Conservation (phyloP, 2,797 vertebrate genomes). For the Novumbra hubbsi region DNA sequence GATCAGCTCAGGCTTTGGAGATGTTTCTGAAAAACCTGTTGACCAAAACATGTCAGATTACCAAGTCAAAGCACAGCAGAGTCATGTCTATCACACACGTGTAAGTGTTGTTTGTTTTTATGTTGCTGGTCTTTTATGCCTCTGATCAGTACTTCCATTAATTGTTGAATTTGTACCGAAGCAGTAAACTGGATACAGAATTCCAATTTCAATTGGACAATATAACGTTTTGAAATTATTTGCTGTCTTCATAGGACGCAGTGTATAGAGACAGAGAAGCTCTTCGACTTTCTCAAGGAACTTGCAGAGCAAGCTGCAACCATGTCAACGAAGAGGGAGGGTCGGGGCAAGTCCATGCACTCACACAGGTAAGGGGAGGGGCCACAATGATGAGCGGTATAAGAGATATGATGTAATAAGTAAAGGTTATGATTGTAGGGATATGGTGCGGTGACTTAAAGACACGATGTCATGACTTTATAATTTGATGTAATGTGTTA, state of each 20-base stretch:
- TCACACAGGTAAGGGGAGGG: conserved; percentile 1
- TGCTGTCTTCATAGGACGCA: conserved; percentile 62
- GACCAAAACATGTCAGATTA: conserved; percentile 66
- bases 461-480: too few relatives aligned
- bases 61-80: conserved; percentile 67
- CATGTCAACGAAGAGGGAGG: conserved; percentile 51
- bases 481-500: background rate
- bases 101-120: conserved; percentile 53
- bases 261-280: conserved; percentile 74
- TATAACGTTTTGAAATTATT: too few relatives aligned
- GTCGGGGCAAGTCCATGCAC: conserved; percentile 56
- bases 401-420: too few relatives aligned
- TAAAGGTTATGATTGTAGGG: too few relatives aligned
- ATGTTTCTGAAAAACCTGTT: conserved; percentile 74
- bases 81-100: conserved; percentile 71
- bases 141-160: too few relatives aligned
- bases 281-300: conserved; percentile 74
- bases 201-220: background rate
- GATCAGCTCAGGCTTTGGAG: conserved; percentile 72
- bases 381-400: too few relatives aligned
- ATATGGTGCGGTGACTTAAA: too few relatives aligned
- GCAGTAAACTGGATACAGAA: too few relatives aligned
- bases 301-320: conserved; percentile 52
- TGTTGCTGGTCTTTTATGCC: background rate
- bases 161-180: too few relatives aligned